A percentile compares a stretch with the other conserved stretches of the same genome.
These are phyloP conservation scores for Nycticorax nycticorax DNA, from an alignment of 2,113 vertebrate species.

Conservation along the genomic window DNA sequence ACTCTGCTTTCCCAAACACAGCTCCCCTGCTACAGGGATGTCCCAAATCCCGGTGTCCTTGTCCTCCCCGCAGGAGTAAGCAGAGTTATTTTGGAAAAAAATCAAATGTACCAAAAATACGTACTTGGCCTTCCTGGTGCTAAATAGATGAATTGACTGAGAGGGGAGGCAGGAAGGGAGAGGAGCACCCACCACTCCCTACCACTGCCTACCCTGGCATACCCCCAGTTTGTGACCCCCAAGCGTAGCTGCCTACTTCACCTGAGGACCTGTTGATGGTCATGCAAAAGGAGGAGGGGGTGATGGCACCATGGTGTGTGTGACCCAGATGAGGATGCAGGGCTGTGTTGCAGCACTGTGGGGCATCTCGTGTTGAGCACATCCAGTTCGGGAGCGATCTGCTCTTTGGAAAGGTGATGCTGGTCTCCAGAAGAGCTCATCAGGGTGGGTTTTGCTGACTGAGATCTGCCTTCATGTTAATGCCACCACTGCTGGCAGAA, in stretches of 20 bases:
- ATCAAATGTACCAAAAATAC: not conserved
- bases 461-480: not conserved
- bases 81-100: not conserved
- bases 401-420: not conserved
- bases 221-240: not conserved
- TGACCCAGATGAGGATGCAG: not conserved
- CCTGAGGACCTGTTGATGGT: not conserved
- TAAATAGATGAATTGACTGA: not conserved
- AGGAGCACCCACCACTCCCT: not conserved
- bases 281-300: not conserved
- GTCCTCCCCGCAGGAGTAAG: not conserved
- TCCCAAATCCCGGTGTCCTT: not conserved
- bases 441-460: not conserved
- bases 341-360: not conserved
- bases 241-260: not conserved
- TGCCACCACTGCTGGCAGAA: not conserved
- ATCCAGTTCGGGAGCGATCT: not conserved
- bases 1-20: not conserved
- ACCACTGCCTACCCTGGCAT: not conserved
- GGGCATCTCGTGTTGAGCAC: not conserved
- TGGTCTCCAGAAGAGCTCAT: not conserved
- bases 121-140: not conserved
- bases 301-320: not conserved
- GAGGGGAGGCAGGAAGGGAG: not conserved
- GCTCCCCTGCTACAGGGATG: not conserved